These are phyloP conservation scores for Drosophila repletoides DNA, from an alignment of 1,140 invertebrate genomes.

Conservation along the genomic window DNA sequence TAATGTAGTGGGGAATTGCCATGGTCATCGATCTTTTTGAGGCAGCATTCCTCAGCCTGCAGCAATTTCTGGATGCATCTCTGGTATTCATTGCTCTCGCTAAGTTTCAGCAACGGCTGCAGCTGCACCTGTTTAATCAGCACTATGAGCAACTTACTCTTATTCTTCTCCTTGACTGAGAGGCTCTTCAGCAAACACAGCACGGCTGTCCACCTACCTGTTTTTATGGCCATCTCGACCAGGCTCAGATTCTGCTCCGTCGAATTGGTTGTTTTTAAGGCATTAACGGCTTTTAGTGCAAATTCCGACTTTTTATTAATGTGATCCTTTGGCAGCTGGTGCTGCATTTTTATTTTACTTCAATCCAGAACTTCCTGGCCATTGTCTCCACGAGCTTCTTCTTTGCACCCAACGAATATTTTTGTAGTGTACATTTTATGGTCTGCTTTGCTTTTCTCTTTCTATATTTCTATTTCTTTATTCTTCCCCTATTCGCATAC, in stretches of 20 bases:
- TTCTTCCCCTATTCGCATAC: too few relatives aligned
- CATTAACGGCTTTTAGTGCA: not conserved
- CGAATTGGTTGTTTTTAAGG: not conserved
- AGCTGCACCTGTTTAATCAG: not conserved
- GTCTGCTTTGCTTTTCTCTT: too few relatives aligned
- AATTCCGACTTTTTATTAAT: not conserved
- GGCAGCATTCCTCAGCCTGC: not conserved
- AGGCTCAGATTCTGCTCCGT: not conserved
- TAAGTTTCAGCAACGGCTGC: too few relatives aligned
- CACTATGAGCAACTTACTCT: not conserved
- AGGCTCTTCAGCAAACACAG: not conserved
- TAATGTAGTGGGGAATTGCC: not conserved
- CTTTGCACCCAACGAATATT: too few relatives aligned
- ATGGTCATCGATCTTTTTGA: not conserved
- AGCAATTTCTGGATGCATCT: not conserved
- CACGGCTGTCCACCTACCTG: not conserved
- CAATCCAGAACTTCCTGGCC: not conserved
- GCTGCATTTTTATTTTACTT: not conserved
- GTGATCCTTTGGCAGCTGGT: not conserved
- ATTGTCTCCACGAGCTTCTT: too few relatives aligned
- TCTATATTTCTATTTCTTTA: too few relatives aligned
- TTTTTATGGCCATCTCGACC: not conserved
- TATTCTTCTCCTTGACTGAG: not conserved
- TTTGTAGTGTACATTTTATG: too few relatives aligned
- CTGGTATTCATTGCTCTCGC: not conserved